Evolutionary conservation across 2,888 invertebrate species (phyloP), one percentile per base, ranked within the genome.

Genomic region (Trissolcus brochymenae): DNA sequence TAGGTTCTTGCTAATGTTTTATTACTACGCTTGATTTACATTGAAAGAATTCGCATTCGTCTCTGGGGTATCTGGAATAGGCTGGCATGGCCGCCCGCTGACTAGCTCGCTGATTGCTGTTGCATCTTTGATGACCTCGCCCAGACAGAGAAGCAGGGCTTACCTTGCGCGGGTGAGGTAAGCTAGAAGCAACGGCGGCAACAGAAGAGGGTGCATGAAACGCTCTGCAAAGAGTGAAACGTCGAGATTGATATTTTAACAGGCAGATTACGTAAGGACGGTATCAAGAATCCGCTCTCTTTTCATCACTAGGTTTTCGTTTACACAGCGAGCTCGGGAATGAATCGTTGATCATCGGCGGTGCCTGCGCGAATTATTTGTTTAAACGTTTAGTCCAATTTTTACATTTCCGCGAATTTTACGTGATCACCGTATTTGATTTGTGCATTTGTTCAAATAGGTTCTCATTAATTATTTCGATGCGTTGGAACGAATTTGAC

Each of bases 81-180:
- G 82, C 84, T 82, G 79, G 83, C 82, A 83, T 82, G 84, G 83
- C 81, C 84, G 84, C 82, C 83, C 84, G 83, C 81, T 83, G 87
- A 87, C 87, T 85, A 86, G 88, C 86, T 84, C 81, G 85, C 86
- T 88, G 88, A 89, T 89, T 89, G 88, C 88, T 88, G 85, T 79
- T 89, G 87, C 88, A 88, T 88, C 86, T 89, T 88, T 89, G 88
- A 89, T 89, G 88, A 88, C 85, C 87, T 85, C 86, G 85, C 83
- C 87, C 87, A 88, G 88, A 88, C 88, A 82, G 83, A 80, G 82
- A 77, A 81, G 81, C 81, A 62, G 60, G 74, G 75, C 67, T 67
- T 56, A 72, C 74, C 73, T 78, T 67, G 76, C 62, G 51, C 73
- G 60, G 50, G 54, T 60, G 65, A 65, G 60, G 60, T 73, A 61